A percentile compares a stretch with the other conserved stretches of the same genome.
Evolutionary conservation across 2,113 vertebrate species (phyloP).

Genomic region (Lichenostomus cassidix): DNA sequence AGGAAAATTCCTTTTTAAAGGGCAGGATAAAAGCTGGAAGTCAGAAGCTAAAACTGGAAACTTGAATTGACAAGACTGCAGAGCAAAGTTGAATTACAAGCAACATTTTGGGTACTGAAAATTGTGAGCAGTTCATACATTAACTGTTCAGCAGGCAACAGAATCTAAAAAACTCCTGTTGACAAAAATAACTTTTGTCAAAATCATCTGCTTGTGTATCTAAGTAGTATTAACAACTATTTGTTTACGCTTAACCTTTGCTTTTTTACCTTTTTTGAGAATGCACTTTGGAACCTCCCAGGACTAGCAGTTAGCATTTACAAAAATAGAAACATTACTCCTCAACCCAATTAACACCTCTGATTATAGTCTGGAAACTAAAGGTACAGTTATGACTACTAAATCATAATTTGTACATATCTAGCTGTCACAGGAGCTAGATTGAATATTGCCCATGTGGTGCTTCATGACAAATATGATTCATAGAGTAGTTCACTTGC

Average conservation of each 20-base stretch:
- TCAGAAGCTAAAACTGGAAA: constrained; percentile 8
- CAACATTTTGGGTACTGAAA: not conserved
- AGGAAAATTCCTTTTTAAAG: not conserved
- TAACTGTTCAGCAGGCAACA: not conserved
- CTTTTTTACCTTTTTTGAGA: not conserved
- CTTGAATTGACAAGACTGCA: not conserved
- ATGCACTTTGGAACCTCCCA: not conserved
- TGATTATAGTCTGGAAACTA: not conserved
- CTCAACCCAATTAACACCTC: not conserved
- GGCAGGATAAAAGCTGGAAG: not conserved
- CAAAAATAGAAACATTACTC: not conserved
- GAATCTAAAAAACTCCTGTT: not conserved
- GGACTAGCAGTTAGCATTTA: not conserved
- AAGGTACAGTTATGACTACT: not conserved
- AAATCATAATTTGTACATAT: not conserved
- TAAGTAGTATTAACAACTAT: not conserved
- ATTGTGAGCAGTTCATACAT: not conserved
- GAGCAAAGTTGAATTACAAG: not conserved
- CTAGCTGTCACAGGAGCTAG: not conserved
- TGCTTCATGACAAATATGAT: not conserved
- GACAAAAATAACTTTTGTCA: not conserved
- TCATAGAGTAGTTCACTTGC: not conserved
- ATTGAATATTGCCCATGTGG: not conserved
- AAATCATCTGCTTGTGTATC: not conserved
- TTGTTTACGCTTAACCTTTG: not conserved